Conservation (phyloP, 2,888 invertebrate species). For the Creontiades dilutus region DNA sequence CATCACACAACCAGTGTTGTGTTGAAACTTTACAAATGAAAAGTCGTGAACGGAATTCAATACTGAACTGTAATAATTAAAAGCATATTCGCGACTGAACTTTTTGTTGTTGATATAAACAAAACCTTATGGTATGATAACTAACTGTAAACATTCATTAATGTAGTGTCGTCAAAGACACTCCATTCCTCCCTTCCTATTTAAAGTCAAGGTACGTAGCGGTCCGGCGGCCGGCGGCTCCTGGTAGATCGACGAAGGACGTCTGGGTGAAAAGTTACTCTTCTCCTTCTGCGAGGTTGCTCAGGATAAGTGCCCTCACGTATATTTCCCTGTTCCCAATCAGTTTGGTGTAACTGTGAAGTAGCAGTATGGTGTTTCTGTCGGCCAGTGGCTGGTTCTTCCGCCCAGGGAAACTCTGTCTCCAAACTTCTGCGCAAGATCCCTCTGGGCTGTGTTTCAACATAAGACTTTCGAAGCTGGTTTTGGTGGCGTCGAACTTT, state of each 20-base stretch:
- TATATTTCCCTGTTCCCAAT: too few relatives aligned
- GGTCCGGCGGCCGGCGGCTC: neutral
- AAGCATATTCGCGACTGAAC: too few relatives aligned
- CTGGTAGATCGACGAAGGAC: constrained; percentile 1
- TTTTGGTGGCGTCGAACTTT: neutral
- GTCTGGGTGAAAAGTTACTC: neutral
- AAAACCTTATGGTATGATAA: too few relatives aligned
- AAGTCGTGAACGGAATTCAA: too few relatives aligned
- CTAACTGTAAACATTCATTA: too few relatives aligned
- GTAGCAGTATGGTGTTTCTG: neutral
- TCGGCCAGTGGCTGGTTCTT: neutral
- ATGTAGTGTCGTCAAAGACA: neutral
- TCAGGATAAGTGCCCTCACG: neutral
- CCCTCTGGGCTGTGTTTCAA: neutral
- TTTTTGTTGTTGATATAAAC: too few relatives aligned
- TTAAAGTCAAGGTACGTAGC: neutral
- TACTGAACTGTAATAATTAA: too few relatives aligned
- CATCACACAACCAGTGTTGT: too few relatives aligned
- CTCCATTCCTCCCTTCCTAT: constrained; percentile 3
- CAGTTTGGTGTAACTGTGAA: too few relatives aligned
- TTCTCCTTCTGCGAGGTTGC: neutral
- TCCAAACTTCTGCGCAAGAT: neutral
- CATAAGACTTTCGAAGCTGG: neutral
- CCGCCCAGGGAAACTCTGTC: neutral
- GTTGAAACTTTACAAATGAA: too few relatives aligned